A percentile compares a stretch with the other conserved stretches of the same genome.
Conservation (phyloP, 2,113 vertebrate genomes). For the Microcebus murinus region DNA sequence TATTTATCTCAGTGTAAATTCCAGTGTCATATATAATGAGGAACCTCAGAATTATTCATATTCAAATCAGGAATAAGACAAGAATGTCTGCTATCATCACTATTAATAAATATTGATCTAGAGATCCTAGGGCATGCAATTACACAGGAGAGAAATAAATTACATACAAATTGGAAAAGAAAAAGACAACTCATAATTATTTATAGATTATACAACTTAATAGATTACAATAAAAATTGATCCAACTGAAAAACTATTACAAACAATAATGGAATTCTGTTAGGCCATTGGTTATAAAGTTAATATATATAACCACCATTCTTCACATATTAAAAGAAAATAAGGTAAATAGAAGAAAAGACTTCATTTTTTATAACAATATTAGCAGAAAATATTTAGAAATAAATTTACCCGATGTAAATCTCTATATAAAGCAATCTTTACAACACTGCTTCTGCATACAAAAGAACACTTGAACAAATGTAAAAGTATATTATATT, state of each 20-base stretch:
- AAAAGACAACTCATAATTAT: neutral
- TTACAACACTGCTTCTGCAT: neutral
- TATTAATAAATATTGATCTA: neutral
- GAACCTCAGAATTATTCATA: neutral
- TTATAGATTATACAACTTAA: neutral
- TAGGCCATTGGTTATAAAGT: neutral
- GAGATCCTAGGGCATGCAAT: neutral
- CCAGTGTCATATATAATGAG: neutral
- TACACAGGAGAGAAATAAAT: neutral
- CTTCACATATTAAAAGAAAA: neutral
- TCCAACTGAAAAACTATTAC: neutral
- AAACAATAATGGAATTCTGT: neutral
- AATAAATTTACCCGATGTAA: neutral
- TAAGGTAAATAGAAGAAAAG: neutral
- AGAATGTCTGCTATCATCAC: neutral
- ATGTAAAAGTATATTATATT: neutral
- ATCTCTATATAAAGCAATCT: neutral
- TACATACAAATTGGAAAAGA: neutral
- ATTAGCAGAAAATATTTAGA: slow-evolving; percentile 35
- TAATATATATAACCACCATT: neutral
- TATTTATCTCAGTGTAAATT: neutral
- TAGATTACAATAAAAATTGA: neutral
- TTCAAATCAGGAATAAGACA: neutral
- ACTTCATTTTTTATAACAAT: neutral
- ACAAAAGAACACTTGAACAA: neutral